Evolutionary conservation across 64 coral and sea anemone genomes (phyloP).

Genomic region (Trachythela sp.): DNA sequence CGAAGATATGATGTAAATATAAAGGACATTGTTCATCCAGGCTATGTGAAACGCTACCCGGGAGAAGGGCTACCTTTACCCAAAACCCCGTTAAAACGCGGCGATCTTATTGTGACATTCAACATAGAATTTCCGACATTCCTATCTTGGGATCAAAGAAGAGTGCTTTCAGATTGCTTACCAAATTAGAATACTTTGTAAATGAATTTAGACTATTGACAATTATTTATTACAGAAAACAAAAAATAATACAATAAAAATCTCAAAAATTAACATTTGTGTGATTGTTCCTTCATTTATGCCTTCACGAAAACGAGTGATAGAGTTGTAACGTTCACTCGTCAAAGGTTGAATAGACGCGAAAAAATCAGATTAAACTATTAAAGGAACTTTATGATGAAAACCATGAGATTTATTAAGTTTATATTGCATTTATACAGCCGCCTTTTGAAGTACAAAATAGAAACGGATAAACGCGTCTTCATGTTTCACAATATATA

Average conservation of each 20-base stretch:
- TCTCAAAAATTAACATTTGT: not conserved
- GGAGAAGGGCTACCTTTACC: conserved; percentile 83
- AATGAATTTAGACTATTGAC: not conserved
- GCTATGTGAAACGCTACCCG: conserved; percentile 69
- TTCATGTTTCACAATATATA: too few species aligned
- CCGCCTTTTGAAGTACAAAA: too few species aligned
- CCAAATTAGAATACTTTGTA: not conserved
- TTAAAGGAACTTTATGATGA: too few species aligned
- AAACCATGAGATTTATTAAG: too few species aligned
- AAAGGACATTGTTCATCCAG: conserved; percentile 87
- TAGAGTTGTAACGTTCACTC: too few species aligned
- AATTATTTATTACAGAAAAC: not conserved
- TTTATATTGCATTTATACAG: too few species aligned
- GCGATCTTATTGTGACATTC: conserved; percentile 81
- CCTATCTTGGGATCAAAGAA: conserved; percentile 68
- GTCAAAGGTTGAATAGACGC: too few species aligned
- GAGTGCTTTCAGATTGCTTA: not conserved
- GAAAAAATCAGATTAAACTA: too few species aligned
- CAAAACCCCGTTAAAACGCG: conserved; percentile 61
- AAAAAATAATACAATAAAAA: not conserved
- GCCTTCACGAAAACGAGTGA: too few species aligned
- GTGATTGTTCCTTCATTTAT: too few species aligned
- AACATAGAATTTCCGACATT: conserved; percentile 82
- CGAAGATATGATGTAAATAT: conserved; percentile 64
- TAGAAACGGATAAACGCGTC: too few species aligned